Percentiles rank a stretch among this genome's conserved stretches.
These are phyloP conservation scores for Malurus elegans DNA, from an alignment of 2,113 vertebrate species.

Conservation along the genomic window DNA sequence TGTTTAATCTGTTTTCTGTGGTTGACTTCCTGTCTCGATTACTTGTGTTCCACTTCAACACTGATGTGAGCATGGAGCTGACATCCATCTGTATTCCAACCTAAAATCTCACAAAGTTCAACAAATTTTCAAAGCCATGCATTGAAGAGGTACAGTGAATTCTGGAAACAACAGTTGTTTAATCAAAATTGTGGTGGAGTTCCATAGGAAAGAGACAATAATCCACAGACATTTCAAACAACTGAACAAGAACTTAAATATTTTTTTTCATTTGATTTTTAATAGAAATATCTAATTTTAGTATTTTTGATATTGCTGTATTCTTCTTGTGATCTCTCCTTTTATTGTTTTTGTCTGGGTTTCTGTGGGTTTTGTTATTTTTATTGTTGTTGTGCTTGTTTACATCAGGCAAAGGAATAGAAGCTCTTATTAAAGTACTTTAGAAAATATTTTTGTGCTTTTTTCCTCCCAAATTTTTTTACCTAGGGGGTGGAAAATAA, in stretches of 20 bases:
- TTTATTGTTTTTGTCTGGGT: not conserved
- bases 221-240: not conserved
- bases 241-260: not conserved
- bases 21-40: not conserved
- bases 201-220: not conserved
- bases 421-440: not conserved
- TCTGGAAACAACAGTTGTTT: not conserved
- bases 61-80: not conserved
- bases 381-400: not conserved
- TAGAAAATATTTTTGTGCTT: not conserved
- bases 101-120: not conserved
- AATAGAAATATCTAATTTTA: not conserved
- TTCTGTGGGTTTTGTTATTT: not conserved
- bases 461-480: not conserved
- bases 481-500: not conserved
- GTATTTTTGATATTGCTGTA: not conserved
- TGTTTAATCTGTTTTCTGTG: not conserved
- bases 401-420: not conserved
- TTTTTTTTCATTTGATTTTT: not conserved
- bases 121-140: not conserved
- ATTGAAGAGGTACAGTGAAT: not conserved
- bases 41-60: not conserved
- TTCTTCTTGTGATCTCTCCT: not conserved
- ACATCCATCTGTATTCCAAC: not conserved
- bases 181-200: not conserved